Conservation (phyloP, 2,888 invertebrate species). For the Drosophila phalerata region DNA sequence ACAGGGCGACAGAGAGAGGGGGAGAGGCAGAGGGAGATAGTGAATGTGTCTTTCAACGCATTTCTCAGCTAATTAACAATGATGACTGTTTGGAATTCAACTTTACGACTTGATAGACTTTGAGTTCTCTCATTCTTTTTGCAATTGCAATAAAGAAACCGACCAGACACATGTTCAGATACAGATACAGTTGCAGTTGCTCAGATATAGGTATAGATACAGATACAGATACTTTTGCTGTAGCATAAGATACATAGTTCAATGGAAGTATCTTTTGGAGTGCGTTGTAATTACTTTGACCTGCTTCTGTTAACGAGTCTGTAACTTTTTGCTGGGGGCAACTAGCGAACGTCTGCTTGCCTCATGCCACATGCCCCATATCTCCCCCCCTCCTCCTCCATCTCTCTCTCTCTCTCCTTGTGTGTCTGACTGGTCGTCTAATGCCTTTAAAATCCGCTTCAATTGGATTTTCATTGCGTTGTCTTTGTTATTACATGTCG, state of each 20-base stretch:
- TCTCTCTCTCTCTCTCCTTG: neutral
- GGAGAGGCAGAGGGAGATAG: neutral
- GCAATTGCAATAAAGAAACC: slow-evolving; percentile 43
- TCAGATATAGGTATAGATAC: slow-evolving; percentile 6
- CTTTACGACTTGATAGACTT: slow-evolving; percentile 25
- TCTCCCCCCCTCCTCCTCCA: neutral
- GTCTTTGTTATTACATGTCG: slow-evolving; percentile 7
- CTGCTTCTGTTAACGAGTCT: slow-evolving; percentile 65
- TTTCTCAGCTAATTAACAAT: slow-evolving; percentile 70
- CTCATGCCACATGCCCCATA: slow-evolving; percentile 20
- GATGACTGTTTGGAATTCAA: slow-evolving; percentile 48
- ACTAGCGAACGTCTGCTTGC: slow-evolving; percentile 21
- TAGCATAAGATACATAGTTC: slow-evolving; percentile 12
- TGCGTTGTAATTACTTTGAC: slow-evolving; percentile 79
- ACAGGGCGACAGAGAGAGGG: neutral
- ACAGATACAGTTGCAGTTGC: slow-evolving; percentile 15
- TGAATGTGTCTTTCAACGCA: slow-evolving; percentile 38
- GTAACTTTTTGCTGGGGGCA: slow-evolving; percentile 13
- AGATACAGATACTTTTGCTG: slow-evolving; percentile 28
- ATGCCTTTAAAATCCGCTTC: slow-evolving; percentile 78
- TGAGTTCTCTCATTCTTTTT: slow-evolving; percentile 1
- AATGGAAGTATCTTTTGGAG: slow-evolving; percentile 32
- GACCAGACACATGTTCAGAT: slow-evolving; percentile 21
- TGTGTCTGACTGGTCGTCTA: slow-evolving; percentile 36
- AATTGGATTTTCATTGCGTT: slow-evolving; percentile 67